Evolutionary conservation across 2,888 invertebrate genomes (phyloP).

Genomic region (Neocrepidodera transversa): DNA sequence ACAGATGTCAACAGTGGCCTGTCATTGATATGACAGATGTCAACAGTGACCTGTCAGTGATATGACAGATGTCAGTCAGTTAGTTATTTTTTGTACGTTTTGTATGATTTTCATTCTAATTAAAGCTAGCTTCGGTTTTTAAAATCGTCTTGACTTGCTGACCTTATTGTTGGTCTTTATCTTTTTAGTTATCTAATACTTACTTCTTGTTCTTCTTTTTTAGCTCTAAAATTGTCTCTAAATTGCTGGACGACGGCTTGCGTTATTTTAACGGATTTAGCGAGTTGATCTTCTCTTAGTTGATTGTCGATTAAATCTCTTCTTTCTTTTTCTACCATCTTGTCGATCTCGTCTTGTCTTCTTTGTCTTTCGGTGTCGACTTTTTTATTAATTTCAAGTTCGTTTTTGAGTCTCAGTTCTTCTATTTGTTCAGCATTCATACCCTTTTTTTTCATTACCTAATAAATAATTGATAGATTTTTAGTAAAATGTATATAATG

Average conservation of each 20-base stretch:
- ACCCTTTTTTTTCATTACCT: conserved; percentile 47
- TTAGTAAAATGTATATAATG: no score
- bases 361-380: conserved; percentile 43
- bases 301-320: conserved; percentile 50
- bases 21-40: no score
- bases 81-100: background rate
- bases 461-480: background rate
- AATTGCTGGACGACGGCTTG: conserved; percentile 1
- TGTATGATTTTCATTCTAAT: no score
- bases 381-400: conserved; percentile 41
- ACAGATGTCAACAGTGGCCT: no score
- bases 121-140: no score
- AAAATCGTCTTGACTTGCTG: no score
- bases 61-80: no score
- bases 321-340: conserved; percentile 56
- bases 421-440: conserved; percentile 44
- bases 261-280: conserved; percentile 39
- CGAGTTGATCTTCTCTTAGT: conserved; percentile 51
- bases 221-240: conserved; percentile 7
- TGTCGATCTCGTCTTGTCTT: conserved; percentile 48
- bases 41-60: no score
- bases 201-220: conserved; percentile 26
- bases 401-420: conserved; percentile 42
- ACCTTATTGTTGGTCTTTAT: no score
- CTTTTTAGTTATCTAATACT: no score